Base-by-base conservation (phyloP, 2,113 vertebrate species). In the Chunga burmeisteri region DNA sequence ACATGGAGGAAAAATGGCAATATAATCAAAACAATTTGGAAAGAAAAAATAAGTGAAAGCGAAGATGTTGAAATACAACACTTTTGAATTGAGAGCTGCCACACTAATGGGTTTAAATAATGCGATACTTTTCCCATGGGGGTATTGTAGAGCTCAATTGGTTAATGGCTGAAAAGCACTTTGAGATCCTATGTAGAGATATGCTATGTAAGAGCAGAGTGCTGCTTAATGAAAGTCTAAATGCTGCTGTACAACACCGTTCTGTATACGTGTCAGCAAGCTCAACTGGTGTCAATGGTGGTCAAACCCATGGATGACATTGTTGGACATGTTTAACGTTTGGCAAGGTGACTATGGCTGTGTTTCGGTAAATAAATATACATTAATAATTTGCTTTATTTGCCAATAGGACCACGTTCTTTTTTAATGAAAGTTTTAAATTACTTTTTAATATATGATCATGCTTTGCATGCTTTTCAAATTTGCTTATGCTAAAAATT, bases 51-150 rank as follows among this genome's bases (percentile, higher is more conserved):
- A 20, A 44, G 44, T 5, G 10, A 38, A 89, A 81, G 74, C 30
- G 40, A 79, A 65, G n/a, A 79, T 67, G 55, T 67, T 89, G 72
- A 95, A 93, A 61, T 81, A 44, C 20, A 88, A 56, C 81, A 29
- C n/a, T 89, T 86, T 26, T 65, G 84, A 93, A 65, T 38, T 44
- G 49, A 15, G 38, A 88, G 44, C 87, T 90, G 65, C 67, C 1
- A 8, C 50, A 14, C 62, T 94, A 86, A 90, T 66, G 67, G 87
- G 7, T 78, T 86, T 94, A 90, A 96, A 94, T 93, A 95, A 96
- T 94, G 79, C 63, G 90, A 3, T 73, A 10, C 44, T 89, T 93
- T 68, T 68, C 85, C 90, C 47, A 7, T 52, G 92, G 44, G 73
- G 25, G 12, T 82, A 23, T 53, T 85, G 85, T 21, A 88, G 40